Percentiles rank a stretch among this genome's conserved stretches.
Conservation (phyloP, 35 echinoderm and acorn worm species). For the Heliocidaris tuberculata region DNA sequence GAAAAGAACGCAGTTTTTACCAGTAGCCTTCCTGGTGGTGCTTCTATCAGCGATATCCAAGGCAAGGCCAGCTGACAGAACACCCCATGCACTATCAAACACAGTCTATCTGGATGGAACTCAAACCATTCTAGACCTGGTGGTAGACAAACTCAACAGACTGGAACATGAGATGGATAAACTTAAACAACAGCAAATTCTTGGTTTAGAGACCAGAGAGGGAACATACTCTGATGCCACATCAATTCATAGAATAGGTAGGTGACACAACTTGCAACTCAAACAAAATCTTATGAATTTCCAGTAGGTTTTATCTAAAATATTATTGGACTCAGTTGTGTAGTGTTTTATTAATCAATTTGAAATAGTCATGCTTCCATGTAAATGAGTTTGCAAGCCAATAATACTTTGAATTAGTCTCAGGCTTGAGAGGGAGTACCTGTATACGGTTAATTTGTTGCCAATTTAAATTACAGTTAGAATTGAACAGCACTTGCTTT, state of each 20-base stretch:
- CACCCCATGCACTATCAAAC: not conserved
- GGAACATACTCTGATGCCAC: not conserved
- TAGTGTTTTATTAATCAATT: not conserved
- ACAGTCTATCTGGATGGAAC: not conserved
- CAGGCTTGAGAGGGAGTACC: not conserved
- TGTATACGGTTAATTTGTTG: no score
- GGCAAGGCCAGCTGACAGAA: not conserved
- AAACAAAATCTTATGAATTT: not conserved
- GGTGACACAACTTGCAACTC: not conserved
- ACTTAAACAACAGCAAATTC: not conserved
- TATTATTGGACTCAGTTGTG: not conserved
- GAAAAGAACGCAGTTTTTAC: not conserved
- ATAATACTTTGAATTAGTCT: not conserved
- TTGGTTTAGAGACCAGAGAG: not conserved
- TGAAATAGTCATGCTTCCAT: not conserved
- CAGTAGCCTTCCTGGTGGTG: not conserved
- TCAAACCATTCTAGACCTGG: conserved; percentile 6
- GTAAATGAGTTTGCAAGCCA: not conserved
- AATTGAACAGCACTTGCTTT: no score
- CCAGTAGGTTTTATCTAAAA: not conserved
- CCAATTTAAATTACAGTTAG: no score
- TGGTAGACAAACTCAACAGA: conserved; percentile 20
- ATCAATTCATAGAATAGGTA: conserved; percentile 12
- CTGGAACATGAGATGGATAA: not conserved
- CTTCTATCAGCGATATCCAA: not conserved